Conservation (phyloP, 2,888 invertebrate genomes). For the Cosmia pyralina region DNA sequence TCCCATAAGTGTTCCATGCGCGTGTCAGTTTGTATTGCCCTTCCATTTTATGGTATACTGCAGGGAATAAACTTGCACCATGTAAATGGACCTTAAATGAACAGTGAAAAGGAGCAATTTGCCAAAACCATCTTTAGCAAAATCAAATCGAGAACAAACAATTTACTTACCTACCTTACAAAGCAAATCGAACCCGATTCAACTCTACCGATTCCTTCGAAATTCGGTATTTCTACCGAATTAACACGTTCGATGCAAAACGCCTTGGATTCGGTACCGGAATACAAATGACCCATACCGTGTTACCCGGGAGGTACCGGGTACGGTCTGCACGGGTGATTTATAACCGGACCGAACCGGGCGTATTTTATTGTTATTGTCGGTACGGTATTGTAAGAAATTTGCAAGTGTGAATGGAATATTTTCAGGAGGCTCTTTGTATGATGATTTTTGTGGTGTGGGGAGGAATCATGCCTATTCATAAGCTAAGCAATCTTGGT, state of each 20-base stretch:
- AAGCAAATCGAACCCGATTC: slow-evolving; percentile 42
- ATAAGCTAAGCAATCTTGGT: background rate
- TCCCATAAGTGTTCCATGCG: too few species aligned
- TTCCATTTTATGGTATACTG: too few species aligned
- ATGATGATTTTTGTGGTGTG: slow-evolving; percentile 20
- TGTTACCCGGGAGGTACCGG: slow-evolving; percentile 27
- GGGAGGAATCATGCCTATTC: background rate
- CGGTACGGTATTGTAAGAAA: slow-evolving; percentile 41
- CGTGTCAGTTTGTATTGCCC: too few species aligned
- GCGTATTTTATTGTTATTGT: slow-evolving; percentile 59
- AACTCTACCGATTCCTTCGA: slow-evolving; percentile 24
- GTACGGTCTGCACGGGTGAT: slow-evolving; percentile 52
- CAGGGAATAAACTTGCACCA: too few species aligned
- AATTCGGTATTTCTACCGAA: slow-evolving; percentile 41
- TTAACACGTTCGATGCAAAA: slow-evolving; percentile 64
- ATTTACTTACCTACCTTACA: slow-evolving; percentile 4
- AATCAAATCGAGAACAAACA: slow-evolving; percentile 35
- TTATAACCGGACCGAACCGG: slow-evolving; percentile 55
- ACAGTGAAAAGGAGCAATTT: slow-evolving; percentile 3
- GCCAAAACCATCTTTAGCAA: background rate
- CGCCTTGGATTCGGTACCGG: slow-evolving; percentile 41
- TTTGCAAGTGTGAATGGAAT: slow-evolving; percentile 54
- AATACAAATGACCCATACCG: slow-evolving; percentile 61
- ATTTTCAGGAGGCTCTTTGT: slow-evolving; percentile 27
- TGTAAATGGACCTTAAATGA: too few species aligned